A percentile compares a stretch with the other conserved stretches of the same genome.
These are phyloP conservation scores for Drosophila quadrilineata DNA, from an alignment of 1,140 invertebrate species.

Conservation along the genomic window DNA sequence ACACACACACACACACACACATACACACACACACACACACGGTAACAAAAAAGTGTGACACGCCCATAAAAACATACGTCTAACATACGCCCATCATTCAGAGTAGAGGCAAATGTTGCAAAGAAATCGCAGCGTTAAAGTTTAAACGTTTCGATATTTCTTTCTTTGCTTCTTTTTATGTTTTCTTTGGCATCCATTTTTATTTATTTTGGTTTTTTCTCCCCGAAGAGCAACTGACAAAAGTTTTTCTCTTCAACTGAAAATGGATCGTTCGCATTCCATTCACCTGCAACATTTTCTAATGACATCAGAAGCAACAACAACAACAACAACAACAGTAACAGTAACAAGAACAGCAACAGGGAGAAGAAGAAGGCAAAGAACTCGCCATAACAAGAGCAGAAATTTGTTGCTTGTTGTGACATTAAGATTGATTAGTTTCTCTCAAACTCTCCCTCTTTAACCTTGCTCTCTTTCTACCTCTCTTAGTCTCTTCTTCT, in stretches of 20 bases:
- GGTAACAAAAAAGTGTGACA: not conserved
- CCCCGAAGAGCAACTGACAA: conserved; percentile 26
- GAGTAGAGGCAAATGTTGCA: no score
- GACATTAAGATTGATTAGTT: conserved; percentile 77
- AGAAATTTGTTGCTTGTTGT: conserved; percentile 62
- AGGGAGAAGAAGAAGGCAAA: no score
- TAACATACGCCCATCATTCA: conserved; percentile 21
- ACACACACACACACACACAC: not conserved
- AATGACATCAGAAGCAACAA: conserved; percentile 69
- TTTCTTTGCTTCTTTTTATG: conserved; percentile 17
- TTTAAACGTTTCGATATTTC: conserved; percentile 58
- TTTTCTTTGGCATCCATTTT: conserved; percentile 4
- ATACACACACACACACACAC: conserved; percentile 9
- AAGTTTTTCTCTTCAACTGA: conserved; percentile 35
- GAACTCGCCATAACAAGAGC: conserved; percentile 32
- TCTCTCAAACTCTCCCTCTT: conserved; percentile 28
- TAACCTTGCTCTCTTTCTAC: not conserved
- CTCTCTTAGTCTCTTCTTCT: not conserved
- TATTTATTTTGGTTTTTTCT: conserved; percentile 5
- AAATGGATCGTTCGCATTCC: conserved; percentile 65
- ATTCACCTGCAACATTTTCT: conserved; percentile 76
- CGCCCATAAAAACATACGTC: not conserved
- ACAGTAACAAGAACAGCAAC: no score
- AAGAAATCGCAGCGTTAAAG: conserved; percentile 56
- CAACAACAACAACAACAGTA: conserved; percentile 38